Conservation (phyloP, 2,797 vertebrate species). For the Lagocephalus sceleratus region DNA sequence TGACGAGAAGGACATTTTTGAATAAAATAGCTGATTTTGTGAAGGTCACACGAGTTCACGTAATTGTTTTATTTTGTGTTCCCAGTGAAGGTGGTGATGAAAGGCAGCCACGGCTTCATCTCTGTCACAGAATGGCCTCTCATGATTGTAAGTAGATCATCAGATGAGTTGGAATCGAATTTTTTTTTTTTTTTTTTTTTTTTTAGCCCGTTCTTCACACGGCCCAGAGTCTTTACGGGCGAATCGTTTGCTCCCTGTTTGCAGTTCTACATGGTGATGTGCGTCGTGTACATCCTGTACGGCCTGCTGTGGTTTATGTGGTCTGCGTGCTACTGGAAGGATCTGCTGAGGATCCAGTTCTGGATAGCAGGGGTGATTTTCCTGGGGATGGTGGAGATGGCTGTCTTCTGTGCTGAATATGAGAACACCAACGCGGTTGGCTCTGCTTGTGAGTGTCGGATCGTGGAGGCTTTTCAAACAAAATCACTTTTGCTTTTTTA, state of each 20-base stretch:
- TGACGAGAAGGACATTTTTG: too few relatives aligned
- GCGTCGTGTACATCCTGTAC: constrained; percentile 83
- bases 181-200: too few relatives aligned
- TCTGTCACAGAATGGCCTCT: constrained; percentile 88
- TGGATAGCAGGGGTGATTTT: constrained; percentile 90
- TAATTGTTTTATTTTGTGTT: constrained; percentile 26
- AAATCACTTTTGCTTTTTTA: not conserved
- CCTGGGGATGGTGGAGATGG: constrained; percentile 89
- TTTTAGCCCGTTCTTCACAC: too few relatives aligned
- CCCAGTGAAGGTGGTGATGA: constrained; percentile 82
- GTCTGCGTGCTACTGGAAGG: constrained; percentile 90
- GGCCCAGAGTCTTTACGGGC: constrained; percentile 7
- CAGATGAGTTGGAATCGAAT: too few relatives aligned
- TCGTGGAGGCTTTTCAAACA: not conserved
- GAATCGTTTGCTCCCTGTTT: constrained; percentile 22
- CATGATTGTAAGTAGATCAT: constrained; percentile 82
- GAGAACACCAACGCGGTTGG: constrained; percentile 84
- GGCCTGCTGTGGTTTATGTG: constrained; percentile 86
- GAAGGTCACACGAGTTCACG: not conserved
- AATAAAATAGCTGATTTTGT: not conserved
- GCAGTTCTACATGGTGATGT: constrained; percentile 92
- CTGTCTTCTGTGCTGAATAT: constrained; percentile 86
- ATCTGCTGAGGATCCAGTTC: constrained; percentile 88
- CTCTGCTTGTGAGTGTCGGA: constrained; percentile 77
- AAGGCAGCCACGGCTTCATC: constrained; percentile 83